Evolutionary conservation across 2,797 vertebrate species (phyloP).

Genomic region (Semaprochilodus insignis): DNA sequence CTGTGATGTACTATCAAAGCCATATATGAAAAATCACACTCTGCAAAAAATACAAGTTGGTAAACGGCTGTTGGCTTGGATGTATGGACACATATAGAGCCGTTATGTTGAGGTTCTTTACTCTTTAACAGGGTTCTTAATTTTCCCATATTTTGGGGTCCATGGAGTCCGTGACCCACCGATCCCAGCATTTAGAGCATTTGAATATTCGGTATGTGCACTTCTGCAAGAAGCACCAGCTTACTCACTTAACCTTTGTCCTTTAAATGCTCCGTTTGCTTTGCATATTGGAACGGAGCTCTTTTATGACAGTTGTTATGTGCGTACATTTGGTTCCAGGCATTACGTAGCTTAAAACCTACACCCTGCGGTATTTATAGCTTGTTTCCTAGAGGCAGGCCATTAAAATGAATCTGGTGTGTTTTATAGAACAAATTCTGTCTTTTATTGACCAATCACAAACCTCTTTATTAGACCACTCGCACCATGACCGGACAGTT

Average conservation of each 20-base stretch:
- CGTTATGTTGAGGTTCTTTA: too few species aligned
- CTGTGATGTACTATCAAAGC: not conserved
- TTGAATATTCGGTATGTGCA: not conserved
- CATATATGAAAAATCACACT: slow-evolving; percentile 5
- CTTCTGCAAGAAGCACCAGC: not conserved
- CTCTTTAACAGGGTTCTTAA: too few species aligned
- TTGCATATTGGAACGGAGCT: not conserved
- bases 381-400: slow-evolving; percentile 28
- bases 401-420: slow-evolving; percentile 23
- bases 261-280: not conserved
- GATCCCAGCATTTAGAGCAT: too few species aligned
- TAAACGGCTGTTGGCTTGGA: too few species aligned
- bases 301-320: not conserved
- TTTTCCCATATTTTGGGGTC: too few species aligned
- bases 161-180: too few species aligned
- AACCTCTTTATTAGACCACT: slow-evolving; percentile 1
- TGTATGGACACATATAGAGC: too few species aligned
- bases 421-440: slow-evolving; percentile 18
- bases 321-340: slow-evolving; percentile 5
- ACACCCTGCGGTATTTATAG: slow-evolving; percentile 20
- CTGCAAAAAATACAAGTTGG: too few species aligned
- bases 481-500: not conserved
- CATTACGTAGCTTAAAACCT: slow-evolving; percentile 19
- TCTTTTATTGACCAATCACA: slow-evolving; percentile 26
- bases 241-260: not conserved